Evolutionary conservation across 2,113 vertebrate genomes (phyloP).

Genomic region (Leptosomus discolor): DNA sequence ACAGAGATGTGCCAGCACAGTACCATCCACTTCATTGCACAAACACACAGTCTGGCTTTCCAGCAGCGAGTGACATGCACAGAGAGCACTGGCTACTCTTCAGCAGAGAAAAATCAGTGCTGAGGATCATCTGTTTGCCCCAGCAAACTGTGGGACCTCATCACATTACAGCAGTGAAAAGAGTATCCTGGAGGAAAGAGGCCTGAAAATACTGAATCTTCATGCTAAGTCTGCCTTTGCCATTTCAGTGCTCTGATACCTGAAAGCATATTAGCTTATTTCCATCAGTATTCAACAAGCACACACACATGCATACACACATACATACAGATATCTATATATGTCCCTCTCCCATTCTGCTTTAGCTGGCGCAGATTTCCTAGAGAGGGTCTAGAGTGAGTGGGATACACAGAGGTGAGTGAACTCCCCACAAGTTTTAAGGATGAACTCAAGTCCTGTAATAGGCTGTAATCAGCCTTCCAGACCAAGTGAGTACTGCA

Average conservation of each 20-base stretch:
- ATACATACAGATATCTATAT: neutral
- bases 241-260: neutral
- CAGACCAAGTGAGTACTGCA: neutral
- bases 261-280: neutral
- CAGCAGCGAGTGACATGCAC: neutral
- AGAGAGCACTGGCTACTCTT: neutral
- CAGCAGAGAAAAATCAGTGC: neutral
- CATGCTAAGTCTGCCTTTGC: neutral
- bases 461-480: neutral
- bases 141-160: neutral
- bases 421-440: neutral
- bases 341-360: neutral
- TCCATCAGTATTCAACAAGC: neutral
- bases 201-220: neutral
- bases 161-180: neutral
- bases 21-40: constrained; percentile 52
- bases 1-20: neutral
- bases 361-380: neutral
- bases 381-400: neutral
- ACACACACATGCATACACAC: neutral
- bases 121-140: neutral
- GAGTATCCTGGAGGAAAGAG: neutral
- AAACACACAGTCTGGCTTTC: neutral
- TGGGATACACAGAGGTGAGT: neutral
- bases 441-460: neutral